These are phyloP conservation scores for Melinopterus prodromus DNA, from an alignment of 2,888 invertebrate species.

Conservation along the genomic window DNA sequence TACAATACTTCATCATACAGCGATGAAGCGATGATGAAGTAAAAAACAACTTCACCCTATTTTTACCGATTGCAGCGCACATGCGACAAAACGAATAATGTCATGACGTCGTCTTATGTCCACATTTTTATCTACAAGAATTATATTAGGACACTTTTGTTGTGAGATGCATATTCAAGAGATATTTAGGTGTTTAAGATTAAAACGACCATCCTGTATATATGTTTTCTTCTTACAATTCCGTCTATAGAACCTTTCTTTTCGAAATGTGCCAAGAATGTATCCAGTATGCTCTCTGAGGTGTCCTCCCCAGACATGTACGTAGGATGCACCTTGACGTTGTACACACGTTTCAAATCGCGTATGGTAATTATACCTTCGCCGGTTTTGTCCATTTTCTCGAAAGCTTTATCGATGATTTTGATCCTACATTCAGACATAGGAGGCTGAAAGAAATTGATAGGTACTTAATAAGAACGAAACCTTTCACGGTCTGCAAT, in stretches of 20 bases:
- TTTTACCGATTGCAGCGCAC: no score
- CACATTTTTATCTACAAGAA: no score
- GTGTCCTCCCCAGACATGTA: slow-evolving; percentile 88
- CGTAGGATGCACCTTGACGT: slow-evolving; percentile 82
- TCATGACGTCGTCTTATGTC: no score
- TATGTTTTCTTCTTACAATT: slow-evolving; percentile 64
- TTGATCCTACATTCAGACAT: slow-evolving; percentile 78
- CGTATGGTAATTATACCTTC: slow-evolving; percentile 83
- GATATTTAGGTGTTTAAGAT: no score
- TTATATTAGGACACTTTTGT: no score
- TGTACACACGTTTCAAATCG: slow-evolving; percentile 82
- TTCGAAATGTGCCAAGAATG: slow-evolving; percentile 88
- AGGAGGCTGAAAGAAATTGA: slow-evolving; percentile 71
- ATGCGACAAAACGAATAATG: no score
- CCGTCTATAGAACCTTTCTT: slow-evolving; percentile 77
- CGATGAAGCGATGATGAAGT: no score
- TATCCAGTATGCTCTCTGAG: slow-evolving; percentile 79
- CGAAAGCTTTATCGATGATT: slow-evolving; percentile 82
- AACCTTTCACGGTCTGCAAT: no score
- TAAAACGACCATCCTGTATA: no score
- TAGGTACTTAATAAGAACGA: not conserved
- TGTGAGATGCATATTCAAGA: no score
- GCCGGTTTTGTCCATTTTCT: slow-evolving; percentile 86
- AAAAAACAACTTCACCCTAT: no score
- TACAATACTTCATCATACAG: no score